Evolutionary conservation across 2,888 invertebrate genomes (phyloP).

Genomic region (Hirtodrosophila duncani): DNA sequence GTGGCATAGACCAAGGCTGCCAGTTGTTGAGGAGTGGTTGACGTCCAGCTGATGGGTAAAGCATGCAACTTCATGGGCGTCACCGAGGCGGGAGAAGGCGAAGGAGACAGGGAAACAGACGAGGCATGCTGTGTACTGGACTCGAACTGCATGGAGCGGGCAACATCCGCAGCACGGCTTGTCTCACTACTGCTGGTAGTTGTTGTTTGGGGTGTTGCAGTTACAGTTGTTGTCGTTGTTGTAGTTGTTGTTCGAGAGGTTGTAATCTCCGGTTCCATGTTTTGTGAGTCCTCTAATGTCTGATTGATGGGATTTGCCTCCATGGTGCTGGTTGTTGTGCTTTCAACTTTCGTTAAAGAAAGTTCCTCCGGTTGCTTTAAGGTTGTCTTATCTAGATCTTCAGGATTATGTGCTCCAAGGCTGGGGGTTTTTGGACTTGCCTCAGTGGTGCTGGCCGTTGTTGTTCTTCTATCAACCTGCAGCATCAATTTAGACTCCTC

Average conservation of each 20-base stretch:
- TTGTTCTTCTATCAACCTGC: no score
- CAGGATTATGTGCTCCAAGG: no score
- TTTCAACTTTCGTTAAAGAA: no score
- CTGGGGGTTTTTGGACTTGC: no score
- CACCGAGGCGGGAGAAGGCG: constrained; percentile 6
- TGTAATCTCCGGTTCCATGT: no score
- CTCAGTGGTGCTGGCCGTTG: not conserved
- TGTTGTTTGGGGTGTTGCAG: not conserved
- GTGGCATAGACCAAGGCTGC: constrained; percentile 21
- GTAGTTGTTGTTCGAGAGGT: not conserved
- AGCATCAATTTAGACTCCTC: no score
- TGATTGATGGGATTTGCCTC: no score
- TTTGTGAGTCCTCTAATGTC: no score
- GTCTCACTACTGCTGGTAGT: constrained; percentile 17
- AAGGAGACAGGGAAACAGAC: not conserved
- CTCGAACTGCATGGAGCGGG: constrained; percentile 46
- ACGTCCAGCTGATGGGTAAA: constrained; percentile 32
- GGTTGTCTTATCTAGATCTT: no score
- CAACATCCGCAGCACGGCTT: constrained; percentile 43
- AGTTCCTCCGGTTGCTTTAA: no score
- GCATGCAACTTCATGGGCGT: constrained; percentile 60
- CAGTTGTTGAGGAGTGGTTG: constrained; percentile 18
- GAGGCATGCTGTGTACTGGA: constrained; percentile 34
- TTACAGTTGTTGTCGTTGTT: not conserved
- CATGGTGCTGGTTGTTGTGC: no score